Evolutionary conservation across 2,888 invertebrate genomes (phyloP).

Genomic region (Scaptomyza caliginosa): DNA sequence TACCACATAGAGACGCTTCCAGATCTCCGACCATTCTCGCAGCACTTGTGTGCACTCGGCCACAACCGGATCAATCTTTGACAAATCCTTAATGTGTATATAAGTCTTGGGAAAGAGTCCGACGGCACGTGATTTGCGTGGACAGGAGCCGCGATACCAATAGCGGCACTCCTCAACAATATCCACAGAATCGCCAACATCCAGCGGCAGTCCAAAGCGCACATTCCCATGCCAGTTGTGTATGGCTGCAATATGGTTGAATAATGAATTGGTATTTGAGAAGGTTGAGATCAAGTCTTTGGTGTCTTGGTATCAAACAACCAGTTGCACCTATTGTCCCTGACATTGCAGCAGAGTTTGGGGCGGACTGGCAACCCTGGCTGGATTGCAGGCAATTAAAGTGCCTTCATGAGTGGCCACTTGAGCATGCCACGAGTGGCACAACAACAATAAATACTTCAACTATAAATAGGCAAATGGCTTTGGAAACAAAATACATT

Average conservation of each 20-base stretch:
- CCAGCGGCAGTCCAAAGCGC: constrained; percentile 91
- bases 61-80: constrained; percentile 95
- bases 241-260: constrained; percentile 87
- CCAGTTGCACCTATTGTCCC: constrained; percentile 67
- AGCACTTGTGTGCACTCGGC: constrained; percentile 95
- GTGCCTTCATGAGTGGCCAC: constrained; percentile 72
- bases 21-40: constrained; percentile 96
- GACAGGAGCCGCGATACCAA: constrained; percentile 95
- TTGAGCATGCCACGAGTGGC: constrained; percentile 75
- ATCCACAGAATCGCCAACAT: constrained; percentile 96
- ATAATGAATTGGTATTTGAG: constrained; percentile 4
- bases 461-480: constrained; percentile 79
- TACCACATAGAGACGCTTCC: constrained; percentile 97
- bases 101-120: constrained; percentile 93
- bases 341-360: constrained; percentile 58
- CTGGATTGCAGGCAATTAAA: constrained; percentile 65
- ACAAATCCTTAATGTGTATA: constrained; percentile 93
- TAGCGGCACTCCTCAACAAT: constrained; percentile 93
- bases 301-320: constrained; percentile 30
- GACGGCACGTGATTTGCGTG: constrained; percentile 88
- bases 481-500: constrained; percentile 65
- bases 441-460: constrained; percentile 78
- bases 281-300: constrained; percentile 4
- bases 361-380: constrained; percentile 11
- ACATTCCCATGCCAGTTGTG: constrained; percentile 95